Percentiles rank a stretch among this genome's conserved stretches.
Conservation (phyloP, 1,140 invertebrate species). For the Drosophila repleta region DNA sequence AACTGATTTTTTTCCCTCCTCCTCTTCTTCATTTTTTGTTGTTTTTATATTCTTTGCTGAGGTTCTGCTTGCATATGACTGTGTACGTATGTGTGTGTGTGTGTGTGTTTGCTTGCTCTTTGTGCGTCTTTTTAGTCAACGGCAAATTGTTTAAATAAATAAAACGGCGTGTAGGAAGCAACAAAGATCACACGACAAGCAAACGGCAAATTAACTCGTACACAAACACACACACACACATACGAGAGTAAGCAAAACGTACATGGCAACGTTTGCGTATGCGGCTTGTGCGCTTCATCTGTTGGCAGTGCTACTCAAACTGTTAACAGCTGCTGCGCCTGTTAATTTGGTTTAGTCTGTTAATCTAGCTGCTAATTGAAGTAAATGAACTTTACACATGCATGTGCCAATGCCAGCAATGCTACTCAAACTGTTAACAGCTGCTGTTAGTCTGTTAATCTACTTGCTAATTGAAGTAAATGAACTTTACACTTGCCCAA, state of each 20-base stretch:
- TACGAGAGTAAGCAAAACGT: neutral
- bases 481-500: neutral
- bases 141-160: slow-evolving; percentile 80
- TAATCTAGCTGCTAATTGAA: neutral
- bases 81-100: slow-evolving; percentile 5
- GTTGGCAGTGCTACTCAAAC: slow-evolving; percentile 22
- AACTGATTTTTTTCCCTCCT: slow-evolving; percentile 49
- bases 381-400: slow-evolving; percentile 1
- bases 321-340: slow-evolving; percentile 10
- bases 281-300: neutral
- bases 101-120: slow-evolving; percentile 19
- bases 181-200: slow-evolving; percentile 41
- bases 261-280: neutral
- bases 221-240: slow-evolving; percentile 11
- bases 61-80: slow-evolving; percentile 3
- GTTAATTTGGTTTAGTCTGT: slow-evolving; percentile 1
- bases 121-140: slow-evolving; percentile 54
- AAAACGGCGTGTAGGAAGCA: slow-evolving; percentile 58
- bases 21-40: slow-evolving; percentile 22
- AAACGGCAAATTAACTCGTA: slow-evolving; percentile 48
- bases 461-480: slow-evolving; percentile 1
- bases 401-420: too few relatives aligned
- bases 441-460: slow-evolving; percentile 13
- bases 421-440: slow-evolving; percentile 3
- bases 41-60: slow-evolving; percentile 26